Evolutionary conservation across 1,140 invertebrate genomes (phyloP).

Genomic region (Phthorimaea operculella): DNA sequence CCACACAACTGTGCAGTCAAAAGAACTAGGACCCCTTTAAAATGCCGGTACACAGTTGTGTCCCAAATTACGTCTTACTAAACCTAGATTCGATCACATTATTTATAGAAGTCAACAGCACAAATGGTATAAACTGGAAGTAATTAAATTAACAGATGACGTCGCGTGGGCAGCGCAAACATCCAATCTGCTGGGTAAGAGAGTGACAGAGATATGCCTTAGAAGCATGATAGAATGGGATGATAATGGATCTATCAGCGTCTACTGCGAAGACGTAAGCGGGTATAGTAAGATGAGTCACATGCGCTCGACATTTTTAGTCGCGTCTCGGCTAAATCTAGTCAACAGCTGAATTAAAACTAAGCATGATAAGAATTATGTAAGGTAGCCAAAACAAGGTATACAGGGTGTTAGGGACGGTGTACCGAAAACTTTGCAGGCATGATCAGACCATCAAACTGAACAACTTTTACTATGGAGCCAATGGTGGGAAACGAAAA

Average conservation of each 20-base stretch:
- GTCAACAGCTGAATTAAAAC: too few relatives aligned
- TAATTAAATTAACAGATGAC: conserved; percentile 56
- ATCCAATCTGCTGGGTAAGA: conserved; percentile 28
- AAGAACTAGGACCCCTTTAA: too few relatives aligned
- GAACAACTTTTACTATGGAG: too few relatives aligned
- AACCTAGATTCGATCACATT: neutral
- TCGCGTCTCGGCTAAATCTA: conserved; percentile 29
- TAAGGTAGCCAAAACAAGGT: too few relatives aligned
- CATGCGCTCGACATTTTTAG: conserved; percentile 40
- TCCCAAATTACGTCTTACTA: too few relatives aligned
- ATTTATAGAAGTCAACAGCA: conserved; percentile 6
- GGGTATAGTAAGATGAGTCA: conserved; percentile 54
- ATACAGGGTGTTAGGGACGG: too few relatives aligned
- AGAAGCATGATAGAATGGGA: conserved; percentile 34
- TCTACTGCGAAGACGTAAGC: conserved; percentile 27
- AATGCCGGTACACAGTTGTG: too few relatives aligned
- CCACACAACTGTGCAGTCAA: too few relatives aligned
- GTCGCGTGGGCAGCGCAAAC: conserved; percentile 31
- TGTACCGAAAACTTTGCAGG: too few relatives aligned
- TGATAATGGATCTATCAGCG: conserved; percentile 31
- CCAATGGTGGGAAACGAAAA: too few relatives aligned
- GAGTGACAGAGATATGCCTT: conserved; percentile 34
- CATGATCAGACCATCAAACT: too few relatives aligned
- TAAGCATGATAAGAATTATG: too few relatives aligned
- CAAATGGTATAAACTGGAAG: conserved; percentile 26